Evolutionary conservation across 2,113 vertebrate genomes (phyloP).

Genomic region (Petrocephalus zakoni): DNA sequence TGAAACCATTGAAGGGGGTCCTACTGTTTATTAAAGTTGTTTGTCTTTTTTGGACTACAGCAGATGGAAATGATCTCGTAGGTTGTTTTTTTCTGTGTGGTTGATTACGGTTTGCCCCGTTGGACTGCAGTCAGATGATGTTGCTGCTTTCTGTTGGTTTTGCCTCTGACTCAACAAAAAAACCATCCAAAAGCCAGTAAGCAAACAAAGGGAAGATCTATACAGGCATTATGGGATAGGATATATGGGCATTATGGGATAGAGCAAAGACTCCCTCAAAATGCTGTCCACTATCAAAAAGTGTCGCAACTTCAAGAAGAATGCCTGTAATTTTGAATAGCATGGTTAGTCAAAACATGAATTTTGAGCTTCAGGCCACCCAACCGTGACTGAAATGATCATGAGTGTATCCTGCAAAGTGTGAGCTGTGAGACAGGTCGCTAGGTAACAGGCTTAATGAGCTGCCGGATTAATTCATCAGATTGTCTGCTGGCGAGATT

Average conservation of each 20-base stretch:
- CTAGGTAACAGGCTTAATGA: neutral
- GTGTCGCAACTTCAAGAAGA: neutral
- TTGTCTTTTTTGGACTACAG: neutral
- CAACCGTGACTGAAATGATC: neutral
- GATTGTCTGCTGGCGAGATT: neutral
- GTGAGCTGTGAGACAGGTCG: neutral
- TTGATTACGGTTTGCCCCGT: neutral
- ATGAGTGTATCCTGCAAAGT: neutral
- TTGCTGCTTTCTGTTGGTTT: neutral
- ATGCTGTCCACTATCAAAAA: neutral
- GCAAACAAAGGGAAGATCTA: neutral
- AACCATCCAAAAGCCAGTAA: neutral
- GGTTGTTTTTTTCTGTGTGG: neutral
- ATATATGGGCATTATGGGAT: neutral
- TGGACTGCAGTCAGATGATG: neutral
- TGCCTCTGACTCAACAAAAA: neutral
- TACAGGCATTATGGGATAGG: neutral
- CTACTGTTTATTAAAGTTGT: neutral
- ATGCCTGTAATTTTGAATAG: neutral
- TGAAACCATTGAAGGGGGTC: neutral
- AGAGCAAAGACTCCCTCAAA: neutral
- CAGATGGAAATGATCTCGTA: neutral
- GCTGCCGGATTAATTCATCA: neutral
- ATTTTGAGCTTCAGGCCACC: neutral
- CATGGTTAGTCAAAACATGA: neutral